Conservation (phyloP, 2,113 vertebrate species). For the Ifrita kowaldi region DNA sequence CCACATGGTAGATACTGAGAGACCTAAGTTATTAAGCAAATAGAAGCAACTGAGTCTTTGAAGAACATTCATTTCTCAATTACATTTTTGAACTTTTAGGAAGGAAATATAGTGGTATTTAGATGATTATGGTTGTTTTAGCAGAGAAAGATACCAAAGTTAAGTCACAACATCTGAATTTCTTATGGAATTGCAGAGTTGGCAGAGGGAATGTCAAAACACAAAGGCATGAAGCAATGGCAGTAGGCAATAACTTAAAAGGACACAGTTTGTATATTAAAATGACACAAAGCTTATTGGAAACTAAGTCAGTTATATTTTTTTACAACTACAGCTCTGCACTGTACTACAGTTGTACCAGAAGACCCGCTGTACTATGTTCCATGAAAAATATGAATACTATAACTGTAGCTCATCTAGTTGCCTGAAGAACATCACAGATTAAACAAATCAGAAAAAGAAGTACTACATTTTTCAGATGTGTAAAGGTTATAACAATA, state of each 20-base stretch:
- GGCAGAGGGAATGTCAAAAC: not conserved
- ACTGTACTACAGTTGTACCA: not conserved
- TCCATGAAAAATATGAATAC: not conserved
- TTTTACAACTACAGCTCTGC: not conserved
- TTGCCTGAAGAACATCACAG: not conserved
- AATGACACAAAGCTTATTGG: not conserved
- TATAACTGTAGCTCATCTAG: not conserved
- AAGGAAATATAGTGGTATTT: not conserved
- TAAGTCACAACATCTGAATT: not conserved
- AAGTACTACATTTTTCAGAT: not conserved
- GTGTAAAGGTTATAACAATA: not conserved
- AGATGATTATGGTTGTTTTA: not conserved
- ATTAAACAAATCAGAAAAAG: not conserved
- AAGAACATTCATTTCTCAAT: not conserved
- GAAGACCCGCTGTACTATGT: rapidly evolving
- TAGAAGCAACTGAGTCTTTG: not conserved
- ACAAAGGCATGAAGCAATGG: not conserved
- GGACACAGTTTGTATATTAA: not conserved
- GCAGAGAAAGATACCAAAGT: not conserved
- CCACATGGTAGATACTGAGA: not conserved
- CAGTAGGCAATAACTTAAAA: not conserved
- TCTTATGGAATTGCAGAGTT: not conserved
- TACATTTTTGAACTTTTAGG: not conserved
- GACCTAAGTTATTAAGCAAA: not conserved
- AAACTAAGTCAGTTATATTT: not conserved